A percentile compares a stretch with the other conserved stretches of the same genome.
Evolutionary conservation across 2,888 invertebrate genomes (phyloP).

Genomic region (Adineta ricciae): DNA sequence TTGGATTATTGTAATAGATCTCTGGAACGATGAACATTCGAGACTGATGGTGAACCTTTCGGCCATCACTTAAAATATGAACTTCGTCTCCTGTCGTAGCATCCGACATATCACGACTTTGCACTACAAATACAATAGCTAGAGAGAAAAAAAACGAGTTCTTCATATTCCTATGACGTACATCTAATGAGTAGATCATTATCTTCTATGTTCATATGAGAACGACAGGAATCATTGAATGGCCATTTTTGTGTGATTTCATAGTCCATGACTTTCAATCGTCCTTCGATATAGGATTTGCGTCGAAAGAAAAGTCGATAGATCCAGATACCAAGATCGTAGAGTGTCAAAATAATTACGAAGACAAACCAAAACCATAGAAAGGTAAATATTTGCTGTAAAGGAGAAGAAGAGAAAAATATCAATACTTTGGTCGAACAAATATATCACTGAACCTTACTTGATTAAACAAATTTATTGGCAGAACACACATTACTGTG

Average conservation of each 20-base stretch:
- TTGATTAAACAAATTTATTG: conserved; percentile 35
- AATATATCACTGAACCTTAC: not conserved
- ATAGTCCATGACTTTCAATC: not conserved
- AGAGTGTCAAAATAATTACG: conserved; percentile 24
- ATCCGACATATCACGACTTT: not conserved
- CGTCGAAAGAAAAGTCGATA: conserved; percentile 30
- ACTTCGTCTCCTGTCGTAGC: not conserved
- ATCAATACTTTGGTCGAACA: no score
- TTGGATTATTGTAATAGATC: not conserved
- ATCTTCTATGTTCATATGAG: not conserved
- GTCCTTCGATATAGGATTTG: not conserved
- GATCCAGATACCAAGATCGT: conserved; percentile 25
- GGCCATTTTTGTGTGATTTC: not conserved
- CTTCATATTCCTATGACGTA: no score
- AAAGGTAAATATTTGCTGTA: conserved; percentile 33
- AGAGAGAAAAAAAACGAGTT: no score
- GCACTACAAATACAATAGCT: not conserved
- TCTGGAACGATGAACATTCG: not conserved
- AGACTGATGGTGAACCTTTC: conserved; percentile 5
- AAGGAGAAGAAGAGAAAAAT: no score
- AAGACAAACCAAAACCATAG: conserved; percentile 33
- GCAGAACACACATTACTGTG: conserved; percentile 37
- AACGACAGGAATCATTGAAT: not conserved
- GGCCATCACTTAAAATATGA: not conserved
- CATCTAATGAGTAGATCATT: not conserved